phyloP scores from a whole-genome alignment of 2,888 invertebrate species.

The Hanleya hanleyi region DNA sequence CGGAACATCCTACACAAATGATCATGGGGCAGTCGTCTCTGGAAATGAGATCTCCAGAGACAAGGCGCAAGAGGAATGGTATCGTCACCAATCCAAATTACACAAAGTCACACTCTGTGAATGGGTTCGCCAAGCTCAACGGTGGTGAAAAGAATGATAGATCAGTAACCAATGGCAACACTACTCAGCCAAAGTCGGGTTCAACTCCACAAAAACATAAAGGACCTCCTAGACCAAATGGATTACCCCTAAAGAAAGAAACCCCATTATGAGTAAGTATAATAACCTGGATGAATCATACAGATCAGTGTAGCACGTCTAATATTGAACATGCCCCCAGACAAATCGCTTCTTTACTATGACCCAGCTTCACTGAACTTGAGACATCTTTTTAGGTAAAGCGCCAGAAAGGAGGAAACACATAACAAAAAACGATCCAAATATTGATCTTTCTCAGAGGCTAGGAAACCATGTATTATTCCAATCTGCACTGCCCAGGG shows the following conservation, averaged over 20 bases:
- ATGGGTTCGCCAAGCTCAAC: conserved; percentile 17
- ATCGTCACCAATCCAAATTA: conserved; percentile 74
- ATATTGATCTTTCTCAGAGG: too few relatives aligned
- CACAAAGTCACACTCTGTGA: conserved; percentile 51
- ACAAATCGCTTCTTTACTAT: too few relatives aligned
- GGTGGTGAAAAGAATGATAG: background rate
- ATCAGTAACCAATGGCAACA: conserved; percentile 15
- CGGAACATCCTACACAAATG: conserved; percentile 34
- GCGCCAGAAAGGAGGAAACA: too few relatives aligned
- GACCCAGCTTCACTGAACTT: too few relatives aligned
- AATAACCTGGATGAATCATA: too few relatives aligned
- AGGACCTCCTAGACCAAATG: conserved; percentile 76
- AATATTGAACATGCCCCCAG: too few relatives aligned
- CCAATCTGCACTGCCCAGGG: too few relatives aligned
- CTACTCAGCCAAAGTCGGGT: background rate
- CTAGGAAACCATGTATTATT: too few relatives aligned
- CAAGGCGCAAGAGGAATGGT: conserved; percentile 69
- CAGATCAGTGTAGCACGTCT: too few relatives aligned
- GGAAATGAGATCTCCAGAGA: conserved; percentile 68
- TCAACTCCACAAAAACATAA: conserved; percentile 21
- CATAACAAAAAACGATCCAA: too few relatives aligned
- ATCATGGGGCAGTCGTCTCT: conserved; percentile 52
- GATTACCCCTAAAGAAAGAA: conserved; percentile 90
- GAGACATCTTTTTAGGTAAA: too few relatives aligned
- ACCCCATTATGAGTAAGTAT: conserved; percentile 77